A percentile compares a stretch with the other conserved stretches of the same genome.
Conservation (phyloP, 2,797 vertebrate species). For the Tachyglossus aculeatus region DNA sequence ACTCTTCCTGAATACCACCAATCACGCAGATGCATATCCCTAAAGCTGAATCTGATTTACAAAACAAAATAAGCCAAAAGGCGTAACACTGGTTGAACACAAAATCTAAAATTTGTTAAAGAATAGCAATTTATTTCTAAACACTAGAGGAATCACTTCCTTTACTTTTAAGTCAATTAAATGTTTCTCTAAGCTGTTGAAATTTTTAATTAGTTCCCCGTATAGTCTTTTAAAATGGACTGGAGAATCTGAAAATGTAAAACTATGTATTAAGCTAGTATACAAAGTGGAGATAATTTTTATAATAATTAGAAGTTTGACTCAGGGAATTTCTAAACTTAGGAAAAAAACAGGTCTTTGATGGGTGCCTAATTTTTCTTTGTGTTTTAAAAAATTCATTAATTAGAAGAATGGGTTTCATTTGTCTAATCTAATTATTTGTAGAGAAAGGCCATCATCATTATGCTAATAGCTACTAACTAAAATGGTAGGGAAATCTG, state of each 20-base stretch:
- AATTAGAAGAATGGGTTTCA: constrained; percentile 25
- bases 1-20: constrained; percentile 62
- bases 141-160: not conserved
- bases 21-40: constrained; percentile 45
- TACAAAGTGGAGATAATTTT: not conserved
- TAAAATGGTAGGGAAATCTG: constrained; percentile 39
- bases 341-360: not conserved
- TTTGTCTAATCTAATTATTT: constrained; percentile 10
- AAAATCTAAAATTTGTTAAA: constrained; percentile 50
- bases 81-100: constrained; percentile 43
- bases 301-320: not conserved
- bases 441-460: constrained; percentile 18
- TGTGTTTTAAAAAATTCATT: constrained; percentile 1
- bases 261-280: not conserved
- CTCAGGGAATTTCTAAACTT: constrained; percentile 1
- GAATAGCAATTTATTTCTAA: constrained; percentile 60
- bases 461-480: constrained; percentile 28
- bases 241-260: too few species aligned
- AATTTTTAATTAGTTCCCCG: not conserved
- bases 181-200: constrained; percentile 7
- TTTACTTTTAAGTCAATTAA: constrained; percentile 27
- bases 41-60: constrained; percentile 63
- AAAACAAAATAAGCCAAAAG: constrained; percentile 60
- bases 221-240: not conserved
- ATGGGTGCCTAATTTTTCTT: not conserved